phyloP scores from a whole-genome alignment of 2,113 vertebrate genomes.

The Pedetes capensis region DNA sequence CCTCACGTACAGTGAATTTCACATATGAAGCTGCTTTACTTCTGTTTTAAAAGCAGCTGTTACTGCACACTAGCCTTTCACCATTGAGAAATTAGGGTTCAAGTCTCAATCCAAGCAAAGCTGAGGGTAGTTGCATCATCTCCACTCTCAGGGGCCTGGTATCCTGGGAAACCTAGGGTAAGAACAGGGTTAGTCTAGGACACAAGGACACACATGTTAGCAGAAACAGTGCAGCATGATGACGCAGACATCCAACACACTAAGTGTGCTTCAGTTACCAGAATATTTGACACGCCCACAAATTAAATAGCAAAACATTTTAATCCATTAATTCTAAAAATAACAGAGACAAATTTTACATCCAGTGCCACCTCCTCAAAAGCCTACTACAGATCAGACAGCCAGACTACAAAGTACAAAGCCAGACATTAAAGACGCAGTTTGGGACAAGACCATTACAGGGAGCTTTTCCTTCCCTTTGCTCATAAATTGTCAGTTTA shows the following conservation, averaged over 20 bases:
- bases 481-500: constrained; percentile 37
- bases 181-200: constrained; percentile 53
- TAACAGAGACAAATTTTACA: constrained; percentile 70
- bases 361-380: constrained; percentile 52
- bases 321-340: constrained; percentile 78
- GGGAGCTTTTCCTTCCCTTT: constrained; percentile 21
- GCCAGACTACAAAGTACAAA: constrained; percentile 48
- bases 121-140: constrained; percentile 46
- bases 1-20: neutral
- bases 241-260: neutral
- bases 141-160: constrained; percentile 24
- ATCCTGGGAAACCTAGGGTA: constrained; percentile 26
- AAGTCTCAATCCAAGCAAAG: constrained; percentile 44
- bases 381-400: constrained; percentile 63
- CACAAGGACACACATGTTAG: constrained; percentile 50
- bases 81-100: constrained; percentile 47
- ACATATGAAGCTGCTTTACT: constrained; percentile 35
- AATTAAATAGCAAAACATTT: constrained; percentile 77
- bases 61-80: constrained; percentile 47
- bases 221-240: neutral
- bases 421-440: constrained; percentile 34
- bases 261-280: constrained; percentile 54
- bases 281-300: constrained; percentile 71
- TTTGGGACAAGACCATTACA: constrained; percentile 32
- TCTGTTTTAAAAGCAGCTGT: constrained; percentile 67